Percentiles rank a stretch among this genome's conserved stretches.
These are phyloP conservation scores for Rallus limicola DNA, from an alignment of 2,113 vertebrate species.

Conservation along the genomic window DNA sequence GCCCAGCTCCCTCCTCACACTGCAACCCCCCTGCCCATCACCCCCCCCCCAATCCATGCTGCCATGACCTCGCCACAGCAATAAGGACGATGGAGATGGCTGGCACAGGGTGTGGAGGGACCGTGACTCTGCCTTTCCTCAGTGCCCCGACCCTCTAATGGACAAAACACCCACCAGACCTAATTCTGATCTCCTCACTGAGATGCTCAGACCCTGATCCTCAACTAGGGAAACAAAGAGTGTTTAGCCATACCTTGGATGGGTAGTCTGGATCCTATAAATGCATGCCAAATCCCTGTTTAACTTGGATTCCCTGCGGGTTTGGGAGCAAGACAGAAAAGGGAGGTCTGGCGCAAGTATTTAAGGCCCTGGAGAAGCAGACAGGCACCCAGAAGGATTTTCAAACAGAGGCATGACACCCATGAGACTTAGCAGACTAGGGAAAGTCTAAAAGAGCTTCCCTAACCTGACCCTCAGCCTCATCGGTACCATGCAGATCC, in stretches of 20 bases:
- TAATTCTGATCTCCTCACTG: neutral
- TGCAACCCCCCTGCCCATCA: fast-evolving
- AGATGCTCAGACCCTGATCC: neutral
- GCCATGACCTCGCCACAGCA: neutral
- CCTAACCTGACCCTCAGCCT: neutral
- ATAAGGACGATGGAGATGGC: fast-evolving
- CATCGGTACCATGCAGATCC: neutral
- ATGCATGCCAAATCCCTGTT: fast-evolving
- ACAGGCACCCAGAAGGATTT: neutral
- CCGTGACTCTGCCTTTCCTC: neutral
- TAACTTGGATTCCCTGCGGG: fast-evolving
- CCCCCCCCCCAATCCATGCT: neutral
- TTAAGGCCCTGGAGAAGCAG: neutral
- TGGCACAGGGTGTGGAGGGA: neutral
- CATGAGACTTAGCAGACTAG: neutral
- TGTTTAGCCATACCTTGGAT: neutral
- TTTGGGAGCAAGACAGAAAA: neutral
- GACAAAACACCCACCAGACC: neutral
- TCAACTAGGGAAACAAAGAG: neutral
- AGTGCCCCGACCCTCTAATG: neutral
- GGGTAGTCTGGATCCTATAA: neutral
- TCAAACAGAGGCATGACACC: neutral
- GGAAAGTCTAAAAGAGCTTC: neutral
- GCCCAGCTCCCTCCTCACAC: neutral
- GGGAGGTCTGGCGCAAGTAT: neutral